phyloP scores from a whole-genome alignment of 2,113 vertebrate genomes.

The Ia io region DNA sequence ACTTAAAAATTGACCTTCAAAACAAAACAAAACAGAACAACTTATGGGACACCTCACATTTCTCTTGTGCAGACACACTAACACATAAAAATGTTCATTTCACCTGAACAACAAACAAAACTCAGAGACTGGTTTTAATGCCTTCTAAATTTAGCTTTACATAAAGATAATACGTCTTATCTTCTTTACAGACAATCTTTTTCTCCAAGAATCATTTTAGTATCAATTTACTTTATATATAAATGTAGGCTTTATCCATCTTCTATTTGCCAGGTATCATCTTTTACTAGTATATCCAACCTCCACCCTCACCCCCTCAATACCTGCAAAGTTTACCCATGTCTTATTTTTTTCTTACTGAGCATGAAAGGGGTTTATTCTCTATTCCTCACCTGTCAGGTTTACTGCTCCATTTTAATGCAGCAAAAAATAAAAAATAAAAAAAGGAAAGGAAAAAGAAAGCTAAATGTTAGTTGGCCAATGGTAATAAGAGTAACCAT shows the following conservation, averaged over 20 bases:
- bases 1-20: slow-evolving; percentile 9
- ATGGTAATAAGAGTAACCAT: slow-evolving; percentile 75
- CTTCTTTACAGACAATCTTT: neutral
- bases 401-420: slow-evolving; percentile 98
- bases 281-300: slow-evolving; percentile 13
- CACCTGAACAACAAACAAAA: neutral
- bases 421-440: slow-evolving; percentile 85
- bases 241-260: neutral
- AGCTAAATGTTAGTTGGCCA: slow-evolving; percentile 86
- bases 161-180: neutral
- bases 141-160: neutral
- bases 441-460: slow-evolving; percentile 82
- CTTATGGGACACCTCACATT: slow-evolving; percentile 23
- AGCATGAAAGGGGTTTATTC: slow-evolving; percentile 53
- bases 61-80: slow-evolving; percentile 26
- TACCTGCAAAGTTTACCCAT: neutral
- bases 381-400: slow-evolving; percentile 97
- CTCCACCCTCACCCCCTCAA: slow-evolving; percentile 30
- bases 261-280: slow-evolving; percentile 28
- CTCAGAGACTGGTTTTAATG: neutral
- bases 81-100: slow-evolving; percentile 46
- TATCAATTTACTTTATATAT: neutral
- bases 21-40: slow-evolving; percentile 17
- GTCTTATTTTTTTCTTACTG: slow-evolving; percentile 21
- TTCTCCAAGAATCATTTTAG: slow-evolving; percentile 6